Evolutionary conservation across 2,797 vertebrate species (phyloP).

Genomic region (Remorina albescens): DNA sequence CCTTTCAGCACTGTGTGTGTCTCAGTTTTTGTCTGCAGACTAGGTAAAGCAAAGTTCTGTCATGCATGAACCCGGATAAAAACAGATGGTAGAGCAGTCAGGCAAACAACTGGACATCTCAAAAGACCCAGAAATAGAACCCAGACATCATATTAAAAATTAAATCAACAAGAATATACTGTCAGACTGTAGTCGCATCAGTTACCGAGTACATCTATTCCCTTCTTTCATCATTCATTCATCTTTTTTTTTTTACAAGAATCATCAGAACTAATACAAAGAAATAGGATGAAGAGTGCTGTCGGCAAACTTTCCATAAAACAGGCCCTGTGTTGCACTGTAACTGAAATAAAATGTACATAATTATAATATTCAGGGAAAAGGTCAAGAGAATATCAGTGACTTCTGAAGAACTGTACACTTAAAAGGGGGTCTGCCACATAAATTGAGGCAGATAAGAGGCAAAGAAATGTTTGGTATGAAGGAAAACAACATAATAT

Average conservation of each 20-base stretch:
- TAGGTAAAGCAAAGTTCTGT: constrained; percentile 21
- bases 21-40: constrained; percentile 32
- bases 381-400: constrained; percentile 11
- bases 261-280: no score
- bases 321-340: not conserved
- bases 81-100: constrained; percentile 53
- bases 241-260: no score
- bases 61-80: constrained; percentile 42
- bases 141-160: constrained; percentile 50
- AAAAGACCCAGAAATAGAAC: constrained; percentile 47
- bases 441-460: constrained; percentile 14
- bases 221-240: no score
- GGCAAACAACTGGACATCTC: constrained; percentile 47
- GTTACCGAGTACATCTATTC: not conserved
- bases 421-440: not conserved
- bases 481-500: constrained; percentile 57
- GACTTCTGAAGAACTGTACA: constrained; percentile 2
- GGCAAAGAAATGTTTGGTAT: constrained; percentile 42
- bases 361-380: constrained; percentile 20
- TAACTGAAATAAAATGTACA: constrained; percentile 2
- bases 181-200: constrained; percentile 6
- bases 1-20: constrained; percentile 4
- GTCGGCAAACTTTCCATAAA: not conserved
- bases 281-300: no score
- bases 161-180: constrained; percentile 15